These are phyloP conservation scores for Drosophila chauvacae DNA, from an alignment of 1,140 invertebrate genomes.

Conservation along the genomic window DNA sequence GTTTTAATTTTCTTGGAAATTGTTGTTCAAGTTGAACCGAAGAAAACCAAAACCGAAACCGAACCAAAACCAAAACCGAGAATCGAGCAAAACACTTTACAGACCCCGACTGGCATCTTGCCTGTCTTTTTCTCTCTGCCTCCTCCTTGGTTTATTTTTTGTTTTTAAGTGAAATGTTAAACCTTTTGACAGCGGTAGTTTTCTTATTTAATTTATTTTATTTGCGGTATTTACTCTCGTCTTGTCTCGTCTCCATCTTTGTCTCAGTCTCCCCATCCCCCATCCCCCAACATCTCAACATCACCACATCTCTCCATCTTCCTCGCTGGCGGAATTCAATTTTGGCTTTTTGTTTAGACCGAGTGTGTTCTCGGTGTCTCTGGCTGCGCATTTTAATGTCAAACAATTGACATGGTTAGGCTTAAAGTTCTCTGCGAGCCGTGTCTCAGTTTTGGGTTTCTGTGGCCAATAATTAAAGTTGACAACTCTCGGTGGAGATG, in stretches of 20 bases:
- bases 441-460: constrained; percentile 34
- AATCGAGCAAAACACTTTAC: constrained; percentile 36
- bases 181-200: constrained; percentile 82
- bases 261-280: background rate
- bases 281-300: background rate
- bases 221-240: constrained; percentile 77
- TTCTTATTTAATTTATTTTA: constrained; percentile 83
- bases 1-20: constrained; percentile 83
- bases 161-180: constrained; percentile 82
- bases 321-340: constrained; percentile 68
- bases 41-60: constrained; percentile 31
- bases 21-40: constrained; percentile 73
- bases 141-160: constrained; percentile 50
- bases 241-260: constrained; percentile 11
- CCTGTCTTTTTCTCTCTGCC: constrained; percentile 10
- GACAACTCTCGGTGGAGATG: constrained; percentile 59
- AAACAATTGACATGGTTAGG: constrained; percentile 73
- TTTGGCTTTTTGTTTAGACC: constrained; percentile 75
- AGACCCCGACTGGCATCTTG: constrained; percentile 22
- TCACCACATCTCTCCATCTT: constrained; percentile 7
- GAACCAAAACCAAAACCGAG: constrained; percentile 38
- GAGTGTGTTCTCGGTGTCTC: constrained; percentile 29
- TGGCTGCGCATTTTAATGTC: constrained; percentile 75
- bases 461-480: constrained; percentile 75
- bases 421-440: constrained; percentile 41